Evolutionary conservation across 1,140 invertebrate genomes (phyloP).

Genomic region (Battus philenor): DNA sequence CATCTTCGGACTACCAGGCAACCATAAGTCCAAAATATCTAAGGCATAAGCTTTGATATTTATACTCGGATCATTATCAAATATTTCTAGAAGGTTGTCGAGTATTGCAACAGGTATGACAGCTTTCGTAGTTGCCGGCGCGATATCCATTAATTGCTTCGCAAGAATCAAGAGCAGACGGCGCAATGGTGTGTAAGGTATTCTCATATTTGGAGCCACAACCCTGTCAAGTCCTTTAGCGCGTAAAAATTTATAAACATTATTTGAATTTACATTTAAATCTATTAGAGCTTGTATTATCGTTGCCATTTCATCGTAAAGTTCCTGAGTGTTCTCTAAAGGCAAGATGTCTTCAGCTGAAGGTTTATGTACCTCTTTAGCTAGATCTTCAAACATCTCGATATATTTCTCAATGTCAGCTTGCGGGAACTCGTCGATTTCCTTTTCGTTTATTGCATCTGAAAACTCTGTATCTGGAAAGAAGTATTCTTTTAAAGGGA

Average conservation of each 20-base stretch:
- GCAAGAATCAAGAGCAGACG: conserved; percentile 29
- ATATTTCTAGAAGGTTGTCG: conserved; percentile 53
- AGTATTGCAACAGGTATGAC: conserved; percentile 35
- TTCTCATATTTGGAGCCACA: conserved; percentile 27
- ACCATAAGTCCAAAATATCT: conserved; percentile 44
- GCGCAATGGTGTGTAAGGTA: conserved; percentile 25
- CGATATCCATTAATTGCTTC: conserved; percentile 36
- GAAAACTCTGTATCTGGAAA: too few relatives aligned
- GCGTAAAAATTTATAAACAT: conserved; percentile 41
- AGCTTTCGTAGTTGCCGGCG: conserved; percentile 32
- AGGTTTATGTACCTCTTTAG: conserved; percentile 21
- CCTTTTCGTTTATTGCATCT: neutral
- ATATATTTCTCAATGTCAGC: conserved; percentile 27
- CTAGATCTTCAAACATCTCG: conserved; percentile 25
- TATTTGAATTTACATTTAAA: conserved; percentile 23
- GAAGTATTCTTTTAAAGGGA: too few relatives aligned
- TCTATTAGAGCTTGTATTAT: conserved; percentile 28
- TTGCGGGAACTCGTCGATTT: neutral
- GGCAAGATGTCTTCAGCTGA: conserved; percentile 20
- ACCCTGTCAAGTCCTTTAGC: conserved; percentile 40
- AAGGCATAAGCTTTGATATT: conserved; percentile 41
- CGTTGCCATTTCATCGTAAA: conserved; percentile 28
- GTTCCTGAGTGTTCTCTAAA: conserved; percentile 25
- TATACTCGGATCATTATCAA: conserved; percentile 43
- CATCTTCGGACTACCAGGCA: conserved; percentile 46